Conservation (phyloP, 1,140 invertebrate genomes). For the Homarus americanus region DNA sequence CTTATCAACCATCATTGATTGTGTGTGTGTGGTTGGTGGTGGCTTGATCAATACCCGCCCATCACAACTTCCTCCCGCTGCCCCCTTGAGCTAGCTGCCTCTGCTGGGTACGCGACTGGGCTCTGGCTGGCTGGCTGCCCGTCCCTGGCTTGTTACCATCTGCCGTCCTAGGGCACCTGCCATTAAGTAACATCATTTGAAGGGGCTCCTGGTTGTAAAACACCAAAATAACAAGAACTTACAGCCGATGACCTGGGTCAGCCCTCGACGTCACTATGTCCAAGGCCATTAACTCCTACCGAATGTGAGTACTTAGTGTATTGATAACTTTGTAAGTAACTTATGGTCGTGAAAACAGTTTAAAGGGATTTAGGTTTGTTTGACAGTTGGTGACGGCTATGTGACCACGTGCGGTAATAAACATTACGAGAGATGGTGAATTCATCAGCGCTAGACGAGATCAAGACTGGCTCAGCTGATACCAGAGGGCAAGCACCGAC, state of each 20-base stretch:
- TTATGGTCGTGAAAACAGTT: not conserved
- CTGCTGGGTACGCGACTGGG: conserved; percentile 11
- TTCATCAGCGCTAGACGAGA: not conserved
- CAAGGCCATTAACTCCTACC: conserved; percentile 64
- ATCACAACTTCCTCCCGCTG: not conserved
- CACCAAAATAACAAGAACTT: not conserved
- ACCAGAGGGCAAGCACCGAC: not conserved
- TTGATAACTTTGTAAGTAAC: not conserved
- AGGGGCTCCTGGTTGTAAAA: too few relatives aligned
- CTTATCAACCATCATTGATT: conserved; percentile 62
- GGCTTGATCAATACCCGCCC: conserved; percentile 61
- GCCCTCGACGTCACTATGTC: conserved; percentile 44
- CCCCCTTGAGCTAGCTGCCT: not conserved
- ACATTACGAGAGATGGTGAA: not conserved
- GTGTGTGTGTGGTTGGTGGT: conserved; percentile 53
- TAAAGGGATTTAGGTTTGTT: not conserved
- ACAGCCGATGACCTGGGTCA: conserved; percentile 12
- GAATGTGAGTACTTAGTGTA: conserved; percentile 52
- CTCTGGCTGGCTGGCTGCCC: not conserved
- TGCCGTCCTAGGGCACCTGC: not conserved
- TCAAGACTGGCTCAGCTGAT: not conserved
- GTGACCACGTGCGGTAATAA: not conserved
- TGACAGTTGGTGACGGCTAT: not conserved
- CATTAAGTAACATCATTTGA: not conserved
- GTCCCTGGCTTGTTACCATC: not conserved